Evolutionary conservation across 2,113 vertebrate genomes (phyloP).

Genomic region (Ellobius talpinus): DNA sequence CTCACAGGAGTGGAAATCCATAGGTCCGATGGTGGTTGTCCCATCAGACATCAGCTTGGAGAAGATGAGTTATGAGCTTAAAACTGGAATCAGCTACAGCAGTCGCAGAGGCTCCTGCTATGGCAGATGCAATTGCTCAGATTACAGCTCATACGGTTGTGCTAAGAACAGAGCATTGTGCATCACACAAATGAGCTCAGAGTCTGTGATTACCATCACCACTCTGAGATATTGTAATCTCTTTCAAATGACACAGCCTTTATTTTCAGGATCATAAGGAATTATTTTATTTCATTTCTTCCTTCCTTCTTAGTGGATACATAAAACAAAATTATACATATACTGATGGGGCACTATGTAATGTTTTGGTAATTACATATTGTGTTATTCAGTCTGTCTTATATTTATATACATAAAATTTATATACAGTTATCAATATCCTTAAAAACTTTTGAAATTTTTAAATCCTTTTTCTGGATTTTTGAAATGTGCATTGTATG

Average conservation of each 20-base stretch:
- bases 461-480: neutral
- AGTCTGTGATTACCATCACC: fast-evolving
- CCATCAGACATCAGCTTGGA: neutral
- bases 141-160: fast-evolving
- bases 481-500: neutral
- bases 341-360: neutral
- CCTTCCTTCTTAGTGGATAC: neutral
- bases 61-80: neutral
- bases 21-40: neutral
- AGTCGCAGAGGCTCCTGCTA: neutral
- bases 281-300: neutral
- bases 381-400: neutral
- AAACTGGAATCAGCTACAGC: neutral
- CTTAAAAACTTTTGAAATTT: neutral
- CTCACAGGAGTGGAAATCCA: fast-evolving
- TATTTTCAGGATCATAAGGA: neutral
- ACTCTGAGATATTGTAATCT: neutral
- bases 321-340: neutral
- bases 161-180: neutral
- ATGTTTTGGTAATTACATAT: neutral
- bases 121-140: fast-evolving
- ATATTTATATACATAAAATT: neutral
- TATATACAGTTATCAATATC: neutral
- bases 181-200: neutral
- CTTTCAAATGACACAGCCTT: neutral